phyloP scores from a whole-genome alignment of 1,140 invertebrate genomes.

The Bombus confusus region DNA sequence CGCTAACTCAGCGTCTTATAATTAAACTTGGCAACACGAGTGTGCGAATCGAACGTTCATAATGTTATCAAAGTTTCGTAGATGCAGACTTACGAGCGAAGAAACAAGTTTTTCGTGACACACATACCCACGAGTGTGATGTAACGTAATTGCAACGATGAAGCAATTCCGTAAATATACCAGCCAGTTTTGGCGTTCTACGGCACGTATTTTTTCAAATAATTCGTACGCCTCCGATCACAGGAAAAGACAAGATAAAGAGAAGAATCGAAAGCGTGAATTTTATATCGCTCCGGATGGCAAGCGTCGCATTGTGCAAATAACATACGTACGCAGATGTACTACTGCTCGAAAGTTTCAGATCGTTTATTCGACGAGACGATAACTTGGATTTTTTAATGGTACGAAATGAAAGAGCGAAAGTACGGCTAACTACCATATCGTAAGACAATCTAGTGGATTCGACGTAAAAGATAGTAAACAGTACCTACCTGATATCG shows the following conservation, averaged over 20 bases:
- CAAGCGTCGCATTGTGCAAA: accelerated
- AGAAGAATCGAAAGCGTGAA: too few species aligned
- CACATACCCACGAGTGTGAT: constrained; percentile 45
- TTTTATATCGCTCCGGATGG: too few species aligned
- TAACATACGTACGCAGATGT: not conserved
- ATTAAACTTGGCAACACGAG: not conserved
- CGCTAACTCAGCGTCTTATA: not conserved
- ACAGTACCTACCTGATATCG: too few species aligned
- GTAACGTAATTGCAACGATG: constrained; percentile 54
- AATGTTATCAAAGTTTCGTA: constrained; percentile 43
- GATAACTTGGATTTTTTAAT: not conserved
- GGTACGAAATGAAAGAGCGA: too few species aligned
- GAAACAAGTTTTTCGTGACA: constrained; percentile 56
- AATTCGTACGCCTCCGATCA: not conserved
- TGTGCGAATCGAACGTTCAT: not conserved
- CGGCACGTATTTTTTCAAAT: constrained; percentile 12
- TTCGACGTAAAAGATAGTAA: too few species aligned
- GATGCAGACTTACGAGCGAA: constrained; percentile 35
- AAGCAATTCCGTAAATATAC: constrained; percentile 50
- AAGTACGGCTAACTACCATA: too few species aligned
- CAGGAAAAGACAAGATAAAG: too few species aligned
- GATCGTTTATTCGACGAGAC: not conserved
- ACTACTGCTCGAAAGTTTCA: not conserved
- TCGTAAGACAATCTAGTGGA: too few species aligned
- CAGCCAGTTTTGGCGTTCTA: constrained; percentile 43